phyloP scores from a whole-genome alignment of 2,113 vertebrate species.

The Motacilla tschutschensis region DNA sequence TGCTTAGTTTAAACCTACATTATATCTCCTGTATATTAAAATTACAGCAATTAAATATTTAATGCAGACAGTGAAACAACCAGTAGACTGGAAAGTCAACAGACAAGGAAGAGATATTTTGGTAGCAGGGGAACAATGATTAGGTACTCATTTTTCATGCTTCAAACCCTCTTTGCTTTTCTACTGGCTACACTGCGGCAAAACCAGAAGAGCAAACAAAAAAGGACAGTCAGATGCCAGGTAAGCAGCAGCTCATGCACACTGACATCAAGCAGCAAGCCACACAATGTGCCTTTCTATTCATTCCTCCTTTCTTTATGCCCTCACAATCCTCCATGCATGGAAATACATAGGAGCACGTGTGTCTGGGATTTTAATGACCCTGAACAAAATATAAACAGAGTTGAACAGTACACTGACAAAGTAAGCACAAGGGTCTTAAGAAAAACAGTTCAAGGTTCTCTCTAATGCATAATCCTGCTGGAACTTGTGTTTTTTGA shows the following conservation, averaged over 20 bases:
- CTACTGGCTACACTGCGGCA: accelerated
- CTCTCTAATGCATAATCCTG: slow-evolving; percentile 57
- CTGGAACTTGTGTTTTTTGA: slow-evolving; percentile 53
- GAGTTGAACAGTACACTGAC: slow-evolving; percentile 24
- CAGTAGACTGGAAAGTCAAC: slow-evolving; percentile 23
- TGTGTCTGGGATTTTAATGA: slow-evolving; percentile 50
- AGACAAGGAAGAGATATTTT: neutral
- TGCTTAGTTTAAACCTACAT: neutral
- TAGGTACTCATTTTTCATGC: neutral
- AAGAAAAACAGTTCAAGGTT: slow-evolving; percentile 58
- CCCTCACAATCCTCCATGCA: neutral
- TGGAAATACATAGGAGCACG: neutral
- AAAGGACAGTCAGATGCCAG: neutral
- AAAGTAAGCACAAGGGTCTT: slow-evolving; percentile 34
- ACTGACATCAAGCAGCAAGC: neutral
- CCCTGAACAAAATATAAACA: slow-evolving; percentile 54
- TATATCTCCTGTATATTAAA: neutral
- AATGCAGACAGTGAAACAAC: neutral
- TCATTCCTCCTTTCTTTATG: neutral
- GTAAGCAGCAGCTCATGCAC: neutral
- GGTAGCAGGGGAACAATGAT: neutral
- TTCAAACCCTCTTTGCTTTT: neutral
- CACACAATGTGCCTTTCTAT: neutral
- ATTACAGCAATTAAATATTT: neutral
- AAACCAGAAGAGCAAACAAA: neutral